These are phyloP conservation scores for Picus viridis DNA, from an alignment of 2,797 vertebrate genomes.

Conservation along the genomic window DNA sequence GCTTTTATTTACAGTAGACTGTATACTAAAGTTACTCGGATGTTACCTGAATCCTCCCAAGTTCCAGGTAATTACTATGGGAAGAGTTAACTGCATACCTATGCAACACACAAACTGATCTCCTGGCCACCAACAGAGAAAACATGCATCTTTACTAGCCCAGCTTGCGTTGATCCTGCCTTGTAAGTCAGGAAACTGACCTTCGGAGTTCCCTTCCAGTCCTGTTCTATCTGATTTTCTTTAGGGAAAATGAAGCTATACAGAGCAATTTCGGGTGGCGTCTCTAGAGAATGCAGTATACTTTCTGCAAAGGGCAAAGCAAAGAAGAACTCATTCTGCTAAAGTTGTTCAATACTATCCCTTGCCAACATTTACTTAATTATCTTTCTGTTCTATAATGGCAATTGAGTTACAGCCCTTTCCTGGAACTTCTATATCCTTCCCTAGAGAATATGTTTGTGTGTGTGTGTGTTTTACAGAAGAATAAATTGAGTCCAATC, in stretches of 20 bases:
- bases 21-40: neutral
- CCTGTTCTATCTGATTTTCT: constrained; percentile 11
- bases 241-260: constrained; percentile 9
- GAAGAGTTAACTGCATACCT: neutral
- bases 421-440: constrained; percentile 63
- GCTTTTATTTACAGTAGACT: neutral
- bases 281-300: neutral
- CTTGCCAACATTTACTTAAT: constrained; percentile 71
- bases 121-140: neutral
- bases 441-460: constrained; percentile 45
- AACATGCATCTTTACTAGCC: neutral
- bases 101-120: neutral
- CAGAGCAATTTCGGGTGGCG: constrained; percentile 52
- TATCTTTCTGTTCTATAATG: constrained; percentile 67
- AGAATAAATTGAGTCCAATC: constrained; percentile 47
- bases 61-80: neutral
- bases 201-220: neutral
- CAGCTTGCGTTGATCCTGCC: neutral
- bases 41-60: neutral
- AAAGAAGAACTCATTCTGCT: constrained; percentile 46
- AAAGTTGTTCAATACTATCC: constrained; percentile 59
- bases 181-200: neutral
- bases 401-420: constrained; percentile 70
- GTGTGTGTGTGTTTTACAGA: constrained; percentile 45
- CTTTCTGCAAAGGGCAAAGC: constrained; percentile 53